Evolutionary conservation across 2,888 invertebrate genomes (phyloP).

Genomic region (Amphipoea lucens): DNA sequence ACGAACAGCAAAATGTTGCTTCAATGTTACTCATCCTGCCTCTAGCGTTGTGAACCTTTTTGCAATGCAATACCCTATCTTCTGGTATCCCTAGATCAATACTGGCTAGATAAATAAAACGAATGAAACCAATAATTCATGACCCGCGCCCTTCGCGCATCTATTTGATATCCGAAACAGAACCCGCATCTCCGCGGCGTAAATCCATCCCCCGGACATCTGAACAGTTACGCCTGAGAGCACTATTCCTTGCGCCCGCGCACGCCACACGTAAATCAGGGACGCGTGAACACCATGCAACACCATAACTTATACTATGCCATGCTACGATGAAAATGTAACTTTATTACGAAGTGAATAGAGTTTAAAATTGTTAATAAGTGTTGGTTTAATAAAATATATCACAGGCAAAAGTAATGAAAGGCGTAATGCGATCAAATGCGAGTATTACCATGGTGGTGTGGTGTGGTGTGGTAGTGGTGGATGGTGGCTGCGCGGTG

Average conservation of each 20-base stretch:
- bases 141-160: slow-evolving; percentile 46
- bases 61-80: neutral
- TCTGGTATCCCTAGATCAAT: slow-evolving; percentile 8
- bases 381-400: slow-evolving; percentile 38
- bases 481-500: slow-evolving; percentile 34
- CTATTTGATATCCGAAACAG: slow-evolving; percentile 54
- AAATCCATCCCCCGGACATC: slow-evolving; percentile 63
- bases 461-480: slow-evolving; percentile 18
- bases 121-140: slow-evolving; percentile 42
- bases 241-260: slow-evolving; percentile 66
- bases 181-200: slow-evolving; percentile 40
- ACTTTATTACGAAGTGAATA: slow-evolving; percentile 19
- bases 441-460: slow-evolving; percentile 27
- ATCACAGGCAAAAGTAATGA: slow-evolving; percentile 66
- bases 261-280: slow-evolving; percentile 72
- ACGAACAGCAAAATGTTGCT: neutral
- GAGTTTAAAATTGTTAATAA: slow-evolving; percentile 22
- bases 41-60: neutral
- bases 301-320: slow-evolving; percentile 57
- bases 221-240: slow-evolving; percentile 68
- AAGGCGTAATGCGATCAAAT: slow-evolving; percentile 64
- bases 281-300: slow-evolving; percentile 69
- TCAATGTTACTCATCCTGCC: neutral
- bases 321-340: slow-evolving; percentile 18
- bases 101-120: slow-evolving; percentile 44